Conservation (phyloP, 2,113 vertebrate genomes). For the Carettochelys insculpta region DNA sequence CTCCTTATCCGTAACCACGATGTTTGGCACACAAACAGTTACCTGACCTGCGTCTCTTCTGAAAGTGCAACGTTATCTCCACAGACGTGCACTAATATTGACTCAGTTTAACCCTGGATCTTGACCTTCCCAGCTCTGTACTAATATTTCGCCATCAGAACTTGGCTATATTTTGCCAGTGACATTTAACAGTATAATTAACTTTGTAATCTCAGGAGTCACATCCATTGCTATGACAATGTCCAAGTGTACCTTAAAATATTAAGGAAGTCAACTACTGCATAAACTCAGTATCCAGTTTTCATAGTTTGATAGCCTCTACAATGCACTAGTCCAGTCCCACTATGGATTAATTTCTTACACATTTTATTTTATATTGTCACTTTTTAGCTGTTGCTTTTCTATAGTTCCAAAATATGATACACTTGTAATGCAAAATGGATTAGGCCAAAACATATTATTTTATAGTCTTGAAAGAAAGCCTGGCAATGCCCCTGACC, state of each 20-base stretch:
- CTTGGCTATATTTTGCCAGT: neutral
- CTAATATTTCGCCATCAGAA: neutral
- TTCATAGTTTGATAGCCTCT: neutral
- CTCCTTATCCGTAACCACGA: neutral
- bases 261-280: neutral
- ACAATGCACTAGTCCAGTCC: neutral
- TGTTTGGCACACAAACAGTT: neutral
- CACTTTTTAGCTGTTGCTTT: neutral
- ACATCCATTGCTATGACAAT: neutral
- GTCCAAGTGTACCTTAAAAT: neutral
- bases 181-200: neutral
- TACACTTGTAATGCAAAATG: neutral
- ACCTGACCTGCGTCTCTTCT: neutral
- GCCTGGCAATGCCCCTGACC: no score
- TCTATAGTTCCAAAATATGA: neutral
- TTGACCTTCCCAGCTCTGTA: neutral
- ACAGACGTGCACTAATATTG: neutral
- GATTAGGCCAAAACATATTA: neutral
- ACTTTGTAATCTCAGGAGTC: neutral
- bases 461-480: no score
- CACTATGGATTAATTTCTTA: neutral
- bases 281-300: neutral
- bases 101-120: neutral
- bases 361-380: neutral
- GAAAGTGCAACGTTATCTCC: neutral